phyloP scores from a whole-genome alignment of 2,888 invertebrate species.

The Pherbina coryleti region DNA sequence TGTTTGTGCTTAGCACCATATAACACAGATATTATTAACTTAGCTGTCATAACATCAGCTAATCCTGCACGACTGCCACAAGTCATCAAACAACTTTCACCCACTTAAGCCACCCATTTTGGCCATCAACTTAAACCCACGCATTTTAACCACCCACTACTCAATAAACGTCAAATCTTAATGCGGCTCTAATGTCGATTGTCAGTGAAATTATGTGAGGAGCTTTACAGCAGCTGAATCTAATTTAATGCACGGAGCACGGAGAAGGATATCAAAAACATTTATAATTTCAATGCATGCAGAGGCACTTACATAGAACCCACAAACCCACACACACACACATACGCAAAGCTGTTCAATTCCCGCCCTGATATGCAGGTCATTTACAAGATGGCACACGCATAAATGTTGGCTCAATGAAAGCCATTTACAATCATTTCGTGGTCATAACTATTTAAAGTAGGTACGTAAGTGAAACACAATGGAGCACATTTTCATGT shows the following conservation, averaged over 20 bases:
- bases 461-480: background rate
- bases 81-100: background rate
- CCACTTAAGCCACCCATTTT: background rate
- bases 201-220: conserved; percentile 16
- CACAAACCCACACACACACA: background rate
- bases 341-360: background rate
- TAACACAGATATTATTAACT: background rate
- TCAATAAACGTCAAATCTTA: conserved; percentile 40
- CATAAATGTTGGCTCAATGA: background rate
- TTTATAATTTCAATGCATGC: background rate
- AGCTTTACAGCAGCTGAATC: background rate
- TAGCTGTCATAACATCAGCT: conserved; percentile 15
- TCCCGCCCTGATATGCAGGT: background rate
- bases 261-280: background rate
- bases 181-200: conserved; percentile 35
- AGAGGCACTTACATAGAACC: background rate
- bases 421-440: conserved; percentile 1
- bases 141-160: background rate
- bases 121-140: too few species aligned
- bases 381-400: conserved; percentile 3
- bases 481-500: conserved; percentile 19
- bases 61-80: conserved; percentile 7
- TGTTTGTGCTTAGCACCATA: too few species aligned
- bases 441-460: conserved; percentile 5
- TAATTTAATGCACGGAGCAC: background rate